phyloP scores from a whole-genome alignment of 2,888 invertebrate genomes.

The Diogma glabrata region DNA sequence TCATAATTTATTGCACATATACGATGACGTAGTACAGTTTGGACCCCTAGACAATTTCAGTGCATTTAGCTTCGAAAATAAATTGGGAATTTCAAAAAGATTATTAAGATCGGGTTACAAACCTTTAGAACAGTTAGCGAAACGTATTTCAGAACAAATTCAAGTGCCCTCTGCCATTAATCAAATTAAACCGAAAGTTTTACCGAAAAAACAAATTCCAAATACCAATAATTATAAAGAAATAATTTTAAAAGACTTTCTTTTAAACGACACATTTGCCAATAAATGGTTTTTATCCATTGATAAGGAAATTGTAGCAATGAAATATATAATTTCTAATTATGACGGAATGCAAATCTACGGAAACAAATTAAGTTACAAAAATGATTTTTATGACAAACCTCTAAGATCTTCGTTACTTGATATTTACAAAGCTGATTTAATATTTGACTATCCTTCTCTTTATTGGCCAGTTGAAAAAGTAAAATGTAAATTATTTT shows the following conservation, averaged over 20 bases:
- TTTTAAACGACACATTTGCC: constrained; percentile 1
- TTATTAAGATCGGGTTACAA: constrained; percentile 1
- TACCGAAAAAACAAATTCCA: not conserved
- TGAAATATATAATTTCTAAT: not conserved
- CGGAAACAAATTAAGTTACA: not conserved
- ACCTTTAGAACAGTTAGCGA: not conserved
- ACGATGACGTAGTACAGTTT: constrained; percentile 1
- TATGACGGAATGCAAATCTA: not conserved
- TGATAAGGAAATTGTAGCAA: not conserved
- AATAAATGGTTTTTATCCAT: constrained; percentile 3
- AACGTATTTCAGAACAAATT: not conserved
- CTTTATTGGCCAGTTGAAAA: not conserved
- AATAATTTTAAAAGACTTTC: not conserved
- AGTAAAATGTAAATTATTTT: not conserved
- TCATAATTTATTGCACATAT: constrained; percentile 1
- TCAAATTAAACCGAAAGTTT: not conserved
- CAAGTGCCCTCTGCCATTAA: not conserved
- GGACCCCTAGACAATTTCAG: not conserved
- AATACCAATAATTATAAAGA: constrained; percentile 3
- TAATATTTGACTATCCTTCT: not conserved
- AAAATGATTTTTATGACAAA: not conserved
- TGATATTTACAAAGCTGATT: not conserved
- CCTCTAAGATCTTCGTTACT: not conserved
- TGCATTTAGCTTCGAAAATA: not conserved
- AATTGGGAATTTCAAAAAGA: not conserved